Conservation (phyloP, 2,797 vertebrate genomes). For the Dermochelys coriacea region DNA sequence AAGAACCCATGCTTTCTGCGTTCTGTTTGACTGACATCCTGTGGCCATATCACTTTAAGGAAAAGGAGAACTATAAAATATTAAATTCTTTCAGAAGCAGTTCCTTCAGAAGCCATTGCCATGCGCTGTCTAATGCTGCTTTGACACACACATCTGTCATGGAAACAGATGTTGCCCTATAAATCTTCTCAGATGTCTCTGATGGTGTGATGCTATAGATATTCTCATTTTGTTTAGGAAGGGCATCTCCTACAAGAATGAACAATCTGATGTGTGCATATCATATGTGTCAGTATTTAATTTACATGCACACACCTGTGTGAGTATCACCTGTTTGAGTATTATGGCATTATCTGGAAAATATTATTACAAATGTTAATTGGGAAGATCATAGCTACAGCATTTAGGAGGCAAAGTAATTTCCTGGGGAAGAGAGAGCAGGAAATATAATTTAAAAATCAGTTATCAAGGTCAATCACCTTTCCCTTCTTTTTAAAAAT, state of each 20-base stretch:
- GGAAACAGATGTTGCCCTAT: not conserved
- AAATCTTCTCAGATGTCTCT: fast-evolving
- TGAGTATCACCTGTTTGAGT: constrained; percentile 35
- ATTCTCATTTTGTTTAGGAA: constrained; percentile 34
- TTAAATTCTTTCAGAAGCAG: not conserved
- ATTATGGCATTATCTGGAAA: constrained; percentile 50
- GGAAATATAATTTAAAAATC: constrained; percentile 3
- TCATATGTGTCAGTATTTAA: constrained; percentile 60
- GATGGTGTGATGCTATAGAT: not conserved
- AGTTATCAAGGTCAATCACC: not conserved
- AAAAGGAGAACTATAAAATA: not conserved
- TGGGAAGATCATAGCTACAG: constrained; percentile 38
- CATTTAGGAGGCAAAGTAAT: constrained; percentile 55
- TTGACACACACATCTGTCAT: fast-evolving
- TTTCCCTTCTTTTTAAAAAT: not conserved
- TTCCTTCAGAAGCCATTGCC: not conserved
- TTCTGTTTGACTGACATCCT: not conserved
- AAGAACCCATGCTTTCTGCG: not conserved
- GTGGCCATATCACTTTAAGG: not conserved
- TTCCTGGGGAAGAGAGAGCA: not conserved
- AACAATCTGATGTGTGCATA: constrained; percentile 17
- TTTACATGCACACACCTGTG: constrained; percentile 63
- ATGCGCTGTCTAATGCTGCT: fast-evolving
- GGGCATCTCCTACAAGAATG: constrained; percentile 7
- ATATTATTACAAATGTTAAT: constrained; percentile 65